A percentile compares a stretch with the other conserved stretches of the same genome.
Evolutionary conservation across 2,113 vertebrate species (phyloP).

Genomic region (Polyodon spathula): DNA sequence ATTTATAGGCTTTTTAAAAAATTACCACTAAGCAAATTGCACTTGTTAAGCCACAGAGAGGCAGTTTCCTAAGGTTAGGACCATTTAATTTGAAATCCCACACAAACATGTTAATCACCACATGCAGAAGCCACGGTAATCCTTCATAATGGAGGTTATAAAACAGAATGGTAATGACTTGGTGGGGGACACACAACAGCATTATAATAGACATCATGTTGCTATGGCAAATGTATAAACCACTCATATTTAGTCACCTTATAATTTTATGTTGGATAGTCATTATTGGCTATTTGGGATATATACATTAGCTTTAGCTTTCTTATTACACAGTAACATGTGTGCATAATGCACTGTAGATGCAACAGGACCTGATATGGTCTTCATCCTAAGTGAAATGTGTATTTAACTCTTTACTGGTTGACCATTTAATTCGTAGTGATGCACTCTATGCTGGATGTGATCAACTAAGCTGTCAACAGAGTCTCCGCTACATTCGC

Average conservation of each 20-base stretch:
- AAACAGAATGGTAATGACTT: constrained; percentile 9
- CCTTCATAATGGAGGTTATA: constrained; percentile 10
- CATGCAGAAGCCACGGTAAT: constrained; percentile 3
- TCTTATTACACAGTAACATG: too few relatives aligned
- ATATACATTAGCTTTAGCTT: background rate
- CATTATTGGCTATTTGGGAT: constrained; percentile 1
- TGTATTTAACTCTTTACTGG: too few relatives aligned
- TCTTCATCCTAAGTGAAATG: too few relatives aligned
- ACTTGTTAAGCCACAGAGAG: constrained; percentile 4
- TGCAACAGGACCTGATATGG: too few relatives aligned
- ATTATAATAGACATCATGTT: constrained; percentile 11
- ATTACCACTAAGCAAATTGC: constrained; percentile 6
- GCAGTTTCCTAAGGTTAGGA: constrained; percentile 4
- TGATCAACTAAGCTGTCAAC: too few relatives aligned
- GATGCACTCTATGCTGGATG: too few relatives aligned
- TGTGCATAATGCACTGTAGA: too few relatives aligned
- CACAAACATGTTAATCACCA: constrained; percentile 13
- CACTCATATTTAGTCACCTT: constrained; percentile 10
- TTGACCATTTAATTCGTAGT: too few relatives aligned
- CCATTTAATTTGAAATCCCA: constrained; percentile 6
- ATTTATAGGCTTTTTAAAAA: constrained; percentile 3
- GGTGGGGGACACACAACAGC: background rate
- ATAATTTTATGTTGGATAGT: background rate
- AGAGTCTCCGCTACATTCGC: too few relatives aligned
- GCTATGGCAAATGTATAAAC: constrained; percentile 10